Percentiles rank a stretch among this genome's conserved stretches.
Conservation (phyloP, 2,113 vertebrate genomes). For the Pseudorasbora parva region DNA sequence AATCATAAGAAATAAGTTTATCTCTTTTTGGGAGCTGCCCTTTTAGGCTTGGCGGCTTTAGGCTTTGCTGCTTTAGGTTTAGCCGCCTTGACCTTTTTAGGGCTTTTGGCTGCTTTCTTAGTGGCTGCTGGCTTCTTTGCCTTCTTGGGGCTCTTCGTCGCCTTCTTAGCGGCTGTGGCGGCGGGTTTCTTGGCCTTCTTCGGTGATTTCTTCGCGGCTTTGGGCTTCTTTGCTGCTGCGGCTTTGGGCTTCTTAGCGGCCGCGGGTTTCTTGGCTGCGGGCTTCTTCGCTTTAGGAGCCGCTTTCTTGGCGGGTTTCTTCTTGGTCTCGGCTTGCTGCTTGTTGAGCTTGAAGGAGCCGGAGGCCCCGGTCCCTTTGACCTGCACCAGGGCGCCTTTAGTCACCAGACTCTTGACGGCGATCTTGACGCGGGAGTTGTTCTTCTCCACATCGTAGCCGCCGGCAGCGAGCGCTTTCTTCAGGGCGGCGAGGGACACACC, state of each 20-base stretch:
- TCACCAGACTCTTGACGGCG: not conserved
- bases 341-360: not conserved
- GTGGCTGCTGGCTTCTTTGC: not conserved
- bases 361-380: not conserved
- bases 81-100: not conserved
- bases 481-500: slow-evolving; percentile 20
- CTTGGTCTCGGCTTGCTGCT: not conserved
- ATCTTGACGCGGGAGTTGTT: slow-evolving; percentile 19
- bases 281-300: not conserved
- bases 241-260: not conserved
- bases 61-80: not conserved
- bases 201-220: not conserved
- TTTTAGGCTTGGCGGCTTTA: not conserved
- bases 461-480: slow-evolving; percentile 21
- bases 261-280: not conserved
- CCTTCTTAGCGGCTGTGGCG: not conserved
- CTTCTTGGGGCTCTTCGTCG: not conserved
- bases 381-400: not conserved
- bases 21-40: not conserved
- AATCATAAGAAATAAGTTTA: not conserved
- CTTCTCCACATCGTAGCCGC: slow-evolving; percentile 7
- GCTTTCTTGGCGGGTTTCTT: not conserved
- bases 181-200: not conserved
- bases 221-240: not conserved
- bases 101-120: slow-evolving; percentile 1